phyloP scores from a whole-genome alignment of 1,140 invertebrate species.

The Drosophila trapezifrons region DNA sequence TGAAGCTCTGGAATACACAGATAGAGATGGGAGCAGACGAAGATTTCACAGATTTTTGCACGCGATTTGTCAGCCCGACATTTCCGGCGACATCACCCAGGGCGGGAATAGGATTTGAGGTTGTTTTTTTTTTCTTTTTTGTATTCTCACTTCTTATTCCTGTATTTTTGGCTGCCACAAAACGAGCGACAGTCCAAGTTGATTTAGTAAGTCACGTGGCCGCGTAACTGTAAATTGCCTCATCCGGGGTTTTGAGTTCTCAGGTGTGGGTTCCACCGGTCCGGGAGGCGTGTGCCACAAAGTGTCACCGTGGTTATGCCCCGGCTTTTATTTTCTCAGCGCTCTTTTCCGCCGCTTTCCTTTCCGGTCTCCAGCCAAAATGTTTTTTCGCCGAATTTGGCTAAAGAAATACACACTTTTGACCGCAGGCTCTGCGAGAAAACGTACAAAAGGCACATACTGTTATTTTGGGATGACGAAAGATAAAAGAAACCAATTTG shows the following conservation, averaged over 20 bases:
- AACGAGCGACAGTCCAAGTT: slow-evolving; percentile 62
- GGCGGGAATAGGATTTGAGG: slow-evolving; percentile 52
- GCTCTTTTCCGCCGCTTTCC: too few relatives aligned
- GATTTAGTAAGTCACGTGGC: slow-evolving; percentile 83
- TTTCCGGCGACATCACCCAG: slow-evolving; percentile 63
- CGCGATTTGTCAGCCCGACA: slow-evolving; percentile 82
- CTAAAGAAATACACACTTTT: slow-evolving; percentile 29
- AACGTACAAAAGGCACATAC: slow-evolving; percentile 20
- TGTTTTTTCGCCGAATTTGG: slow-evolving; percentile 60
- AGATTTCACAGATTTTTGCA: slow-evolving; percentile 79
- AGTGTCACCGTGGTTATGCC: slow-evolving; percentile 36
- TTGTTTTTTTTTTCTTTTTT: slow-evolving; percentile 24
- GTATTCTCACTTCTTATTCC: slow-evolving; percentile 31
- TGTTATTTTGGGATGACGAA: slow-evolving; percentile 42
- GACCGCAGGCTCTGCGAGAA: slow-evolving; percentile 43
- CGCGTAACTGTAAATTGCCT: slow-evolving; percentile 74
- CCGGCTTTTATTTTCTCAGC: slow-evolving; percentile 33
- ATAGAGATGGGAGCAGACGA: slow-evolving; percentile 35
- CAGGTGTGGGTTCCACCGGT: slow-evolving; percentile 13
- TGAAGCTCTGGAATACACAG: slow-evolving; percentile 7
- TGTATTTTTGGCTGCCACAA: slow-evolving; percentile 57
- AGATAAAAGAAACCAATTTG: slow-evolving; percentile 38
- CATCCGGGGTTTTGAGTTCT: slow-evolving; percentile 32
- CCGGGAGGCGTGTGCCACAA: slow-evolving; percentile 32
- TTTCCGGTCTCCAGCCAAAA: slow-evolving; percentile 24